Base-by-base conservation (phyloP, 2,888 invertebrate species). In the Nomada hirtipes region DNA sequence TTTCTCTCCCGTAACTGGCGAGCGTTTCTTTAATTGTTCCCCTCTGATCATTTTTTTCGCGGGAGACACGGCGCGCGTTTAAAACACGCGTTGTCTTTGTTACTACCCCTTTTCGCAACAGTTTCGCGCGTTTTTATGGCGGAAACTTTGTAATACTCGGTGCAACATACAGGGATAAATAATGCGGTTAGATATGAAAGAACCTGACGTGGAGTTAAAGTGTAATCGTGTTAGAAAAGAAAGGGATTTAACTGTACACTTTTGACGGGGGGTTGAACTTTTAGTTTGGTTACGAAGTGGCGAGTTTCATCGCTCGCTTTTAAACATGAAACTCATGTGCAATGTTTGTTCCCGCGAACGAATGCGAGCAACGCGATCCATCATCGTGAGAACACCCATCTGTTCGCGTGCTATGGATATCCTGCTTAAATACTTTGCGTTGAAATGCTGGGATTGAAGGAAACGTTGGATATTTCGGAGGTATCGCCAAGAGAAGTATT, bases 341-440 rank as follows among this genome's bases (percentile, higher is more conserved):
- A n/a, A 36, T 29, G 42, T 75, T 76, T 74, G 55, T 74, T 36
- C n/a, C 15, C 23, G 47, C 36, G 44, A 47, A 57, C 74, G 44
- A 47, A 57, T 55, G 44, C 47, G 1, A 7, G 18, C 47, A 64
- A 23, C 50, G 18, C 63, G 50, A 76, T 76, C 55, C 26, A 65
- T 75, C 76, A 75, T 64, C 76, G 76, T 76, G 76, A 76, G 76
- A 76, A 76, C 26, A 15, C 57, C 42, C 76, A 64, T 75, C 76
- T 76, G 76, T 4, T 59, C 55, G 61, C 71, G 29, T 63, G 76
- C 55, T 23, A 47, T 55, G 23, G 23, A 55, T 63, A 20, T 63
- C 36, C 75, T 42, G 55, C 23, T 74, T 63, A 74, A 74, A 76
- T 42, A 72, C 52, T 52, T 53, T 47, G 29, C n/a, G 44, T 9